phyloP scores from a whole-genome alignment of 23 tunicate genomes.

The Botrylloides violaceus region DNA sequence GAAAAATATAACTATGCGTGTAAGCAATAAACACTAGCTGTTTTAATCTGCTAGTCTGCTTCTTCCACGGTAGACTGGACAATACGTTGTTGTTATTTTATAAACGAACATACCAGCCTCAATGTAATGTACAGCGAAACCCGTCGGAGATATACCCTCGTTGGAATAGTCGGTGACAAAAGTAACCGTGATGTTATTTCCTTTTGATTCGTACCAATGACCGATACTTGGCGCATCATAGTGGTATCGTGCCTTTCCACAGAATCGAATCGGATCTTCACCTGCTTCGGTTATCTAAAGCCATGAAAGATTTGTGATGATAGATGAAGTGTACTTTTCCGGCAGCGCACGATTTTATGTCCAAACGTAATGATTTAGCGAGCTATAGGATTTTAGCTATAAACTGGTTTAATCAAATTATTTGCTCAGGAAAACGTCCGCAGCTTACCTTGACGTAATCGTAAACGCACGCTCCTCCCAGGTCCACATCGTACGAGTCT shows the following conservation, averaged over 20 bases:
- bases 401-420: too few relatives aligned
- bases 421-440: too few relatives aligned
- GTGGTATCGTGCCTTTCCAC: slow-evolving; percentile 1
- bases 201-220: slow-evolving; percentile 22
- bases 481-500: slow-evolving; percentile 34
- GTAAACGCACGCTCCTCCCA: slow-evolving; percentile 65
- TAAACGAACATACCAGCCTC: slow-evolving; percentile 31
- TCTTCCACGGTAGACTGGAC: too few relatives aligned
- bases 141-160: slow-evolving; percentile 30
- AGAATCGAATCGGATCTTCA: neutral
- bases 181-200: slow-evolving; percentile 23
- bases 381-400: too few relatives aligned
- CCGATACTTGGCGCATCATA: slow-evolving; percentile 12
- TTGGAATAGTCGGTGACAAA: slow-evolving; percentile 84
- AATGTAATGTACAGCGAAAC: slow-evolving; percentile 50
- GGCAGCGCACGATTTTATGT: too few relatives aligned
- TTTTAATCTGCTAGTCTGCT: too few relatives aligned
- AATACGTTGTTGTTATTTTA: too few relatives aligned
- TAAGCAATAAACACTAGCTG: too few relatives aligned
- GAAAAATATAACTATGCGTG: too few relatives aligned
- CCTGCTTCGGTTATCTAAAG: slow-evolving; percentile 17
- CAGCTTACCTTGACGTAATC: slow-evolving; percentile 55
- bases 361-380: too few relatives aligned
- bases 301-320: slow-evolving; percentile 40
- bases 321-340: too few relatives aligned